These are phyloP conservation scores for Heterodera carotae DNA, from an alignment of 1,140 invertebrate genomes.

Conservation along the genomic window DNA sequence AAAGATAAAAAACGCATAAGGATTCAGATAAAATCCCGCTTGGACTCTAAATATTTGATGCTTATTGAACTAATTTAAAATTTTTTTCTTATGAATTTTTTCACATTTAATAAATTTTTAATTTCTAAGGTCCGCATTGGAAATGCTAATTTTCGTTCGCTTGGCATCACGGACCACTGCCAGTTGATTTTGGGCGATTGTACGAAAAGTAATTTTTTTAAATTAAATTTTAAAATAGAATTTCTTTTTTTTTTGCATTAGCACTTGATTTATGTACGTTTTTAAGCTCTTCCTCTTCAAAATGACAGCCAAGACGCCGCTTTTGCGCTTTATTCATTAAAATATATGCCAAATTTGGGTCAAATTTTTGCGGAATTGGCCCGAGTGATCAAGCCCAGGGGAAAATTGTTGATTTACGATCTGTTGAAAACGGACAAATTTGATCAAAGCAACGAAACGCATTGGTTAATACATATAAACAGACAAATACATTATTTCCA, in stretches of 20 bases:
- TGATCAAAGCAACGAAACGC: slow-evolving; percentile 54
- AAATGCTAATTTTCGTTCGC: slow-evolving; percentile 49
- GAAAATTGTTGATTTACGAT: slow-evolving; percentile 62
- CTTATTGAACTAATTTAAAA: slow-evolving; percentile 23
- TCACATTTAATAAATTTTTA: slow-evolving; percentile 11
- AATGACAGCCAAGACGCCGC: slow-evolving; percentile 57
- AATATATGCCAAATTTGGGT: slow-evolving; percentile 59
- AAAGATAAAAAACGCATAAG: no score
- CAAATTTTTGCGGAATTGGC: slow-evolving; percentile 53
- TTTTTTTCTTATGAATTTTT: slow-evolving; percentile 18
- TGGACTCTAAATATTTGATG: slow-evolving; percentile 16
- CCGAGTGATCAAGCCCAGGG: slow-evolving; percentile 52
- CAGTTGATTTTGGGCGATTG: slow-evolving; percentile 69
- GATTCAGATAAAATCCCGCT: no score
- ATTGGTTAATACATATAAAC: slow-evolving; percentile 45
- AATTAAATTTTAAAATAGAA: not conserved
- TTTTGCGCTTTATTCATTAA: slow-evolving; percentile 63
- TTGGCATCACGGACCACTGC: slow-evolving; percentile 49
- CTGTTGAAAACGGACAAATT: slow-evolving; percentile 60
- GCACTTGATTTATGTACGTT: no score
- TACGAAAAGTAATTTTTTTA: slow-evolving; percentile 62
- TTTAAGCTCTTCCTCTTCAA: slow-evolving; percentile 57
- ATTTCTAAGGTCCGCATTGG: slow-evolving; percentile 53
- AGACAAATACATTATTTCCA: no score
- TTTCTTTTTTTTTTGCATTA: not conserved